Conservation (phyloP, 2,113 vertebrate species). For the Guaruba guarouba region DNA sequence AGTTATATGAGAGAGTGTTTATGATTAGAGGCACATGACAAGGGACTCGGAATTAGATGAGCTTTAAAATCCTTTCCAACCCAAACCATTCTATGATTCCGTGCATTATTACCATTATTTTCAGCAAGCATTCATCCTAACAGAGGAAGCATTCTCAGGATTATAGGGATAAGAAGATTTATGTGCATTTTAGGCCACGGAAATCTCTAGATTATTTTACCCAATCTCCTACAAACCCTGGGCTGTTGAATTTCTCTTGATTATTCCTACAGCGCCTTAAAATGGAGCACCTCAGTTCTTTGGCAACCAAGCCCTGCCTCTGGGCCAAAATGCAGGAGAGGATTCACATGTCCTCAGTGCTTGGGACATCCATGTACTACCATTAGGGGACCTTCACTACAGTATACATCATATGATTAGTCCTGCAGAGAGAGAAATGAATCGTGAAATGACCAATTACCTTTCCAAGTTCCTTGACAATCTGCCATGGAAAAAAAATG, state of each 20-base stretch:
- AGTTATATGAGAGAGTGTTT: background rate
- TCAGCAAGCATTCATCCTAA: background rate
- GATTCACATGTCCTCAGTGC: background rate
- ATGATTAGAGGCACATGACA: background rate
- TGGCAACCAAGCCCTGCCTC: background rate
- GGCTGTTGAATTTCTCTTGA: background rate
- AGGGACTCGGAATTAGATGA: background rate
- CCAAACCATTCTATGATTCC: background rate
- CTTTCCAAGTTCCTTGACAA: background rate
- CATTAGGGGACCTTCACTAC: background rate
- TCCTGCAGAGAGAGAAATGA: background rate
- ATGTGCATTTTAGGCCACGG: fast-evolving
- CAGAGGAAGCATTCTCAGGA: background rate
- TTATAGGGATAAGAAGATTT: background rate
- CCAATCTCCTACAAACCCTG: background rate
- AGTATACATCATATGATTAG: background rate
- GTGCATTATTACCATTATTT: background rate
- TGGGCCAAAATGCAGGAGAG: background rate
- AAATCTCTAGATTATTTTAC: background rate
- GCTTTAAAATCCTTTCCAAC: background rate
- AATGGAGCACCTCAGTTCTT: background rate
- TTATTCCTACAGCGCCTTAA: background rate
- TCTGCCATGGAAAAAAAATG: background rate
- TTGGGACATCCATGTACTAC: background rate
- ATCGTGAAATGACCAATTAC: background rate